These are phyloP conservation scores for Theodoxus fluviatilis DNA, from an alignment of 2,888 invertebrate species.

Conservation along the genomic window DNA sequence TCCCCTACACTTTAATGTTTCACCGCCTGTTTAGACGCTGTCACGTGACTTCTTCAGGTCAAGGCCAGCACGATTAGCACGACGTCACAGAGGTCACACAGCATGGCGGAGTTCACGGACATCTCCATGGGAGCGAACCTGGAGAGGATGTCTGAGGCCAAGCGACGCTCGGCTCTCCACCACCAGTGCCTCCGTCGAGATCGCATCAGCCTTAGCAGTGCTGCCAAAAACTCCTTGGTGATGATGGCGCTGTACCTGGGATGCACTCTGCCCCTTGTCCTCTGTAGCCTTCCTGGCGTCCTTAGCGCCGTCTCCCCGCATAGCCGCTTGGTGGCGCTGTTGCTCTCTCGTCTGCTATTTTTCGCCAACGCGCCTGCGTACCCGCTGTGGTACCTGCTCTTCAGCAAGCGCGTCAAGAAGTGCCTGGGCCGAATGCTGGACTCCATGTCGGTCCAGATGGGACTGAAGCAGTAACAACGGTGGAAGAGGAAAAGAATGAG, in stretches of 20 bases:
- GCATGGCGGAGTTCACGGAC: slow-evolving; percentile 57
- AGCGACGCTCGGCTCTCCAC: slow-evolving; percentile 36
- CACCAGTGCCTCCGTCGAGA: slow-evolving; percentile 50
- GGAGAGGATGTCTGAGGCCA: slow-evolving; percentile 35
- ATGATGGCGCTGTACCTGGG: slow-evolving; percentile 54
- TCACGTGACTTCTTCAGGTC: too few relatives aligned
- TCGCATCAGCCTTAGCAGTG: slow-evolving; percentile 49
- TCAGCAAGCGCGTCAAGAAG: slow-evolving; percentile 54
- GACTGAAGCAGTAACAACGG: too few relatives aligned
- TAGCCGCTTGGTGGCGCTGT: slow-evolving; percentile 39
- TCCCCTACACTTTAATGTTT: too few relatives aligned
- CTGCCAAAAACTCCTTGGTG: slow-evolving; percentile 57
- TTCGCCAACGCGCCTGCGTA: slow-evolving; percentile 56
- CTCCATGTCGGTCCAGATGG: slow-evolving; percentile 29
- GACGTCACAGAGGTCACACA: too few relatives aligned
- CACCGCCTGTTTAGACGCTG: too few relatives aligned
- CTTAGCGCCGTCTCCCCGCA: neutral
- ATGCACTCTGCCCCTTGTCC: slow-evolving; percentile 53
- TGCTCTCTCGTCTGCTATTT: slow-evolving; percentile 50
- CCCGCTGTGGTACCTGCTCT: slow-evolving; percentile 60
- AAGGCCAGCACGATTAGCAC: too few relatives aligned
- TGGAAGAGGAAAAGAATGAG: too few relatives aligned
- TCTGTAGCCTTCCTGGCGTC: slow-evolving; percentile 49
- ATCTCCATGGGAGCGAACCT: slow-evolving; percentile 56
- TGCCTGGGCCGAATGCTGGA: slow-evolving; percentile 49